Percentiles rank a stretch among this genome's conserved stretches.
Evolutionary conservation across 1,140 invertebrate genomes (phyloP).

Genomic region (Drosophila ironensis): DNA sequence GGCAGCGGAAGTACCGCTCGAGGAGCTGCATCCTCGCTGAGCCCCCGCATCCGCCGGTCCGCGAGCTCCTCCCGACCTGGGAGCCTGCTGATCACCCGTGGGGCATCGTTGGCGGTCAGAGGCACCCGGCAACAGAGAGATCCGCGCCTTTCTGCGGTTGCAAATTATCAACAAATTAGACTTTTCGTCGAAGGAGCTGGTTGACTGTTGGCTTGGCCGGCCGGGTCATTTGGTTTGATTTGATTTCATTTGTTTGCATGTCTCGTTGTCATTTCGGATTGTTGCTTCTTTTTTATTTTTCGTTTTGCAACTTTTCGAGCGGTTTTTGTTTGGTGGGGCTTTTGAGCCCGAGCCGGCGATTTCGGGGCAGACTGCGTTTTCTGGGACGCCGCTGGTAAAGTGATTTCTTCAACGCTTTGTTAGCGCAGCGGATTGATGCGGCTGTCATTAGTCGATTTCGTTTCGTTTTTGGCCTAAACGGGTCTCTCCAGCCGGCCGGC

Average conservation of each 20-base stretch:
- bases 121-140: neutral
- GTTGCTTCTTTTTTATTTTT: neutral
- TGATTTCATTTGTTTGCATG: slow-evolving; percentile 76
- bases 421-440: slow-evolving; percentile 79
- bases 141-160: slow-evolving; percentile 57
- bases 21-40: neutral
- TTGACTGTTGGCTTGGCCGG: neutral
- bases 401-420: slow-evolving; percentile 82
- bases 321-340: slow-evolving; percentile 2
- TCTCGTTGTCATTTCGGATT: slow-evolving; percentile 70
- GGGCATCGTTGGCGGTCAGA: slow-evolving; percentile 70
- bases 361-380: slow-evolving; percentile 48
- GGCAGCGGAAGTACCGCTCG: slow-evolving; percentile 19
- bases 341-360: slow-evolving; percentile 5
- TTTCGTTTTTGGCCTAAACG: slow-evolving; percentile 72
- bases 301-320: slow-evolving; percentile 5
- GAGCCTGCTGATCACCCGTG: slow-evolving; percentile 40
- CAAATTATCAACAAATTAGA: slow-evolving; percentile 82
- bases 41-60: neutral
- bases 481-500: slow-evolving; percentile 14
- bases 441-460: slow-evolving; percentile 74
- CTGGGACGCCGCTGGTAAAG: slow-evolving; percentile 78
- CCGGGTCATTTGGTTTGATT: slow-evolving; percentile 47
- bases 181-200: slow-evolving; percentile 70
- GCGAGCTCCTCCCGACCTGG: neutral